Evolutionary conservation across 1,140 invertebrate genomes (phyloP).

Genomic region (Pseudomyrmex cubaensis): DNA sequence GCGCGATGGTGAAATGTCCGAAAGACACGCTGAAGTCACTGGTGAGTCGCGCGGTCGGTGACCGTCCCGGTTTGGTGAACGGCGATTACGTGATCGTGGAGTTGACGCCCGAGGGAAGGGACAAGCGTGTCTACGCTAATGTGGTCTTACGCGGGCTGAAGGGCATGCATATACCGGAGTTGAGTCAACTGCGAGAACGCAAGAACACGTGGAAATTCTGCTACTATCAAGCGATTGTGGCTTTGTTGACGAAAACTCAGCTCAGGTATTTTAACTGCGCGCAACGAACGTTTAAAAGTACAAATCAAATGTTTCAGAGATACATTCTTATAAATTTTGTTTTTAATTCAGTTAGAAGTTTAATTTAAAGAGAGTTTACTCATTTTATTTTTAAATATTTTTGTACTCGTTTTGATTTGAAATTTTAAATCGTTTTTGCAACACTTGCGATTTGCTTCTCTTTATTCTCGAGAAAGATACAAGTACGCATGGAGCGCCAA

Average conservation of each 20-base stretch:
- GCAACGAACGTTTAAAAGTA: no score
- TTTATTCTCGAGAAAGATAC: conserved; percentile 67
- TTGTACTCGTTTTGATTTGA: no score
- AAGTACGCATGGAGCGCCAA: conserved; percentile 78
- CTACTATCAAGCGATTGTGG: conserved; percentile 79
- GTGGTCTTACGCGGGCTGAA: conserved; percentile 75
- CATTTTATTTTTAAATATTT: no score
- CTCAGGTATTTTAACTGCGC: conserved; percentile 71
- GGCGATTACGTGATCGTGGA: conserved; percentile 77
- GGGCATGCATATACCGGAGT: conserved; percentile 79
- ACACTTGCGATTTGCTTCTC: no score
- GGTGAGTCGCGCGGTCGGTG: conserved; percentile 73
- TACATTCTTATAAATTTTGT: no score
- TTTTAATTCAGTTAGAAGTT: no score
- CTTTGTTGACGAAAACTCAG: conserved; percentile 79
- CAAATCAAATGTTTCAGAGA: no score
- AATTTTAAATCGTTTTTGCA: no score
- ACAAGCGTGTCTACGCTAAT: conserved; percentile 67
- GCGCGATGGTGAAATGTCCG: conserved; percentile 63
- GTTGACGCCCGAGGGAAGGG: conserved; percentile 55
- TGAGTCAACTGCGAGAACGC: conserved; percentile 64
- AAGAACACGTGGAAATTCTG: conserved; percentile 81
- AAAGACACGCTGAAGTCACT: background rate
- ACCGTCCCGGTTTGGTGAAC: conserved; percentile 75
- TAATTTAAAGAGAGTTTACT: no score